Conservation (phyloP, 1,140 invertebrate species). For the Eufriesea mexicana region DNA sequence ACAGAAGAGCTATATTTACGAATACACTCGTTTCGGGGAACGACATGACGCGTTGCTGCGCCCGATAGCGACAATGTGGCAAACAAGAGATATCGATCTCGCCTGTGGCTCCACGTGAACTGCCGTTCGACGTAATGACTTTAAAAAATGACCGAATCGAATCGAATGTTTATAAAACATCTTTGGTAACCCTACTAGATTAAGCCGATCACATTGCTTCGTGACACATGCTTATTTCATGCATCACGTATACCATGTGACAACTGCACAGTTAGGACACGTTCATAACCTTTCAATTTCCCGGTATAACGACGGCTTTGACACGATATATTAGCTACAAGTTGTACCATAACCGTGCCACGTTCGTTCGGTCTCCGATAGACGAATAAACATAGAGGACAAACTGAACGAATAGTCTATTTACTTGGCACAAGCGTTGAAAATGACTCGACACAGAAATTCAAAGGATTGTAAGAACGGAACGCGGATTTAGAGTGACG, state of each 20-base stretch:
- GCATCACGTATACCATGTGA: too few relatives aligned
- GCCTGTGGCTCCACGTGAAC: background rate
- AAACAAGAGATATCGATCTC: constrained; percentile 15
- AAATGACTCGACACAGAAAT: background rate
- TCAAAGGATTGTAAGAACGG: background rate
- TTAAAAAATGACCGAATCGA: background rate
- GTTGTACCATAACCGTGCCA: too few relatives aligned
- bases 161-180: background rate
- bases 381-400: too few relatives aligned
- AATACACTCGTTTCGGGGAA: constrained; percentile 1
- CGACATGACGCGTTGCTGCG: too few relatives aligned
- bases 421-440: background rate
- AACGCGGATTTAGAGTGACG: background rate
- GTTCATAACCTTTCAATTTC: too few relatives aligned
- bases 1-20: background rate
- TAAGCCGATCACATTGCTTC: background rate
- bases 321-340: too few relatives aligned
- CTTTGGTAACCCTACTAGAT: background rate
- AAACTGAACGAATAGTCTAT: background rate
- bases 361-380: too few relatives aligned
- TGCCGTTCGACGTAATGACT: background rate
- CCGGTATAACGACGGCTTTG: too few relatives aligned
- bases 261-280: background rate
- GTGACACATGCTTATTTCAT: background rate
- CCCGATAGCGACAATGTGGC: background rate